Conservation (phyloP, 2,797 vertebrate species). For the Heterohyrax brucei region DNA sequence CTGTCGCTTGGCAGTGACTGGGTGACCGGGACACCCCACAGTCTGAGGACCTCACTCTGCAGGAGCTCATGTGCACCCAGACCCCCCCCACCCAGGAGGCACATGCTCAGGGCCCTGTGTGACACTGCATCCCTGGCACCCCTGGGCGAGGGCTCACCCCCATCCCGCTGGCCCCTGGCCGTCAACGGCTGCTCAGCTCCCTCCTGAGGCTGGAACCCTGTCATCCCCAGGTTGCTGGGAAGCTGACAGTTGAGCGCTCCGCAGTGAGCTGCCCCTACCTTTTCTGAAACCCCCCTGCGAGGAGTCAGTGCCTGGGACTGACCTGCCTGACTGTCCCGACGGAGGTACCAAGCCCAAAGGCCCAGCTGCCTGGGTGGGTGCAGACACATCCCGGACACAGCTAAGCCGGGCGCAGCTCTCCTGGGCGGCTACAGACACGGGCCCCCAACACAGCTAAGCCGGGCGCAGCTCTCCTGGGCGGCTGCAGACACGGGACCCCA, state of each 20-base stretch:
- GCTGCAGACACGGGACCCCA: background rate
- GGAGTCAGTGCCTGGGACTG: background rate
- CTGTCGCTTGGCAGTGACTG: background rate
- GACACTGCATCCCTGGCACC: background rate
- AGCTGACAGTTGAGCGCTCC: too few relatives aligned
- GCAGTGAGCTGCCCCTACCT: background rate
- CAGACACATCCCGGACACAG: background rate
- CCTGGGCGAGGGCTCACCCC: accelerated
- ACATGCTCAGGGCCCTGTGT: too few relatives aligned
- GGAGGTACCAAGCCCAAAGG: background rate
- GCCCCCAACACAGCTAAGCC: accelerated
- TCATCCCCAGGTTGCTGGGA: accelerated
- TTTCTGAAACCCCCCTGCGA: background rate
- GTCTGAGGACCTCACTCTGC: background rate
- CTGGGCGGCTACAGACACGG: background rate
- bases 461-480: background rate
- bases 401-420: background rate
- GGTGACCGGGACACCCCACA: background rate
- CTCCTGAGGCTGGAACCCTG: background rate
- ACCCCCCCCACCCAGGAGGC: background rate
- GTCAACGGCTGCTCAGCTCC: too few relatives aligned
- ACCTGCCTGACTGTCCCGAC: too few relatives aligned
- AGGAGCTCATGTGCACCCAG: background rate
- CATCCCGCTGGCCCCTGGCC: accelerated
- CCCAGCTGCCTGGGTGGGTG: background rate